Conservation (phyloP, 2,797 vertebrate species). For the Clarias fuscus region DNA sequence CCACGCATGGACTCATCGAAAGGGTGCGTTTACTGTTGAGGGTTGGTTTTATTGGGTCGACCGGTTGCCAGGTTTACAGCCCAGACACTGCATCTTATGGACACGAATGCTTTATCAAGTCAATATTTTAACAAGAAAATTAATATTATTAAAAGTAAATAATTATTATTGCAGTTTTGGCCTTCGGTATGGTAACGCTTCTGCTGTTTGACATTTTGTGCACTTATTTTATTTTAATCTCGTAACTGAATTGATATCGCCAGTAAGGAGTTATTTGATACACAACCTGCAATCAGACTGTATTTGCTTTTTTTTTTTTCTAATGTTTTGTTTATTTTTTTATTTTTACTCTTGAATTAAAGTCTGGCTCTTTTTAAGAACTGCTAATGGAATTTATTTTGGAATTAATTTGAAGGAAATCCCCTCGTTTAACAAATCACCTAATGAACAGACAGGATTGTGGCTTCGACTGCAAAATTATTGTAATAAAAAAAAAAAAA, state of each 20-base stretch:
- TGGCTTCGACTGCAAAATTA: not conserved
- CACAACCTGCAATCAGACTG: not conserved
- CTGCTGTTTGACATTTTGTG: constrained; percentile 45
- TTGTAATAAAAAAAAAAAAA: not conserved
- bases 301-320: not conserved
- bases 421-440: not conserved
- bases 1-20: not conserved
- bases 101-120: constrained; percentile 29
- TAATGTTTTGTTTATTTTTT: not conserved
- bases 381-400: not conserved
- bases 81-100: constrained; percentile 15
- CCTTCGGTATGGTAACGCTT: constrained; percentile 40
- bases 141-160: constrained; percentile 17
- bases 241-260: not conserved
- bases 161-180: constrained; percentile 33
- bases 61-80: constrained; percentile 35
- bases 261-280: not conserved
- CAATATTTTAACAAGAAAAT: constrained; percentile 41
- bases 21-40: not conserved
- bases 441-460: not conserved
- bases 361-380: not conserved
- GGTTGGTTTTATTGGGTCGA: not conserved
- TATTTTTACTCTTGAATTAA: not conserved
- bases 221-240: constrained; percentile 47
- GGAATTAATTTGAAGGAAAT: not conserved